Base-by-base conservation (phyloP, 2,113 vertebrate genomes). In the Camelus dromedarius region DNA sequence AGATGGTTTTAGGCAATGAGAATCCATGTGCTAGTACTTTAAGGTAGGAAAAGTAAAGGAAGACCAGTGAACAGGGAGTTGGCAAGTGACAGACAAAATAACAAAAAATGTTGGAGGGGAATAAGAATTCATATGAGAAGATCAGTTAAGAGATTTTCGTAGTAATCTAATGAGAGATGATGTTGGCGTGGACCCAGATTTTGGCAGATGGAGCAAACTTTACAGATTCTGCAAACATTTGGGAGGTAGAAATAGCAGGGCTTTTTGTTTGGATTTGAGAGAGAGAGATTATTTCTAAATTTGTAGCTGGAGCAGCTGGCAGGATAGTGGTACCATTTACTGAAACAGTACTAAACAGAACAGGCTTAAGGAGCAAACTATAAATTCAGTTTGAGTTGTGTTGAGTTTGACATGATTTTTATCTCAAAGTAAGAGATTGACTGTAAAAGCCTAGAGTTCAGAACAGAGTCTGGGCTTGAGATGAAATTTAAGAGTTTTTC, bases 191-290 rank as follows among this genome's bases (percentile, higher is more conserved):
- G 50, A 75, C 35, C 22, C 56, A 77, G 16, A 58, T 38, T 75
- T 28, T 60, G 42, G 19, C 10, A 77, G 16, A 35, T 38, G 56
- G 54, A 86, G 18, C 46, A 94, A 73, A 73, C 50, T 58, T 4
- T 13, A 52, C 22, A 81, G 69, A 91, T 18, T 90, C 67, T 69
- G 38, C 22, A 92, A 79, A 72, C 18, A 76, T 35, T 46, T 95
- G 89, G 42, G 15, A 70, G 14, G 35, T 35, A 83, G 58, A 80
- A 91, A 75, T 76, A 81, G 10, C 28, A 75, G 30, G 20, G 35
- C 24, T 82, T 50, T 80, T 60, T 54, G 62, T 67, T 52, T 93
- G 48, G 28, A 72, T 93, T 93, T 95, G n/a, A 92, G 50, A 89
- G 86, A 72, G 22, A 16, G 24, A 84, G 60, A 60, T 89, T 24